phyloP scores from a whole-genome alignment of 1,140 invertebrate species.

The Nilaparvata lugens region DNA sequence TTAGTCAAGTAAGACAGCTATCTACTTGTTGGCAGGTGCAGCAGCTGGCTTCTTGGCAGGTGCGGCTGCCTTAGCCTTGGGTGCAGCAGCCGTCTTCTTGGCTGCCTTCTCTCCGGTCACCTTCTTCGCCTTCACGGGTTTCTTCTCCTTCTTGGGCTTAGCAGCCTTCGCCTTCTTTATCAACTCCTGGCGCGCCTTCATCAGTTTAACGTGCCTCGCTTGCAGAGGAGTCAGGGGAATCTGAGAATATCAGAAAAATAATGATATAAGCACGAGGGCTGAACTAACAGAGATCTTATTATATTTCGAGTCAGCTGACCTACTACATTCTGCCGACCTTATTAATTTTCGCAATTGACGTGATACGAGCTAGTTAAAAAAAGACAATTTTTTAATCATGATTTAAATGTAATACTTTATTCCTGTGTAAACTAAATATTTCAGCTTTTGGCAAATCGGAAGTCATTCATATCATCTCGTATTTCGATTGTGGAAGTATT shows the following conservation, averaged over 20 bases:
- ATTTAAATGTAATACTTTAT: no score
- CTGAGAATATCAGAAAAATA: constrained; percentile 37
- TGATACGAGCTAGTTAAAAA: no score
- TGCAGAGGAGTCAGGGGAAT: constrained; percentile 40
- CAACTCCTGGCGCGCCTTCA: constrained; percentile 40
- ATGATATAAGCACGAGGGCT: no score
- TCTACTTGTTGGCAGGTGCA: constrained; percentile 12
- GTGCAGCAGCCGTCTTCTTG: constrained; percentile 3
- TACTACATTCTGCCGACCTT: no score
- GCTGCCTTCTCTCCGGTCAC: constrained; percentile 15
- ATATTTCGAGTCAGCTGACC: no score
- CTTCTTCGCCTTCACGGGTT: constrained; percentile 29
- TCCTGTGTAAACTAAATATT: no score
- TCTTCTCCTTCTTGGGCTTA: constrained; percentile 44
- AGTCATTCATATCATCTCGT: no score
- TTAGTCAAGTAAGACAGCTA: not conserved
- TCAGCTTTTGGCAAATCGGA: no score
- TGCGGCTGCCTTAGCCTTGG: not conserved
- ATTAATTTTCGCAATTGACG: no score
- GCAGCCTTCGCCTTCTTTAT: constrained; percentile 40
- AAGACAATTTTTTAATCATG: no score
- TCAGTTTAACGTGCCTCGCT: constrained; percentile 41
- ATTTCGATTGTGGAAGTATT: no score
- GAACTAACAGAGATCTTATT: no score
- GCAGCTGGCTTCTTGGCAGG: not conserved